Evolutionary conservation across 2,113 vertebrate genomes (phyloP), one percentile per base, ranked within the genome.

Genomic region (Varanus salvator): DNA sequence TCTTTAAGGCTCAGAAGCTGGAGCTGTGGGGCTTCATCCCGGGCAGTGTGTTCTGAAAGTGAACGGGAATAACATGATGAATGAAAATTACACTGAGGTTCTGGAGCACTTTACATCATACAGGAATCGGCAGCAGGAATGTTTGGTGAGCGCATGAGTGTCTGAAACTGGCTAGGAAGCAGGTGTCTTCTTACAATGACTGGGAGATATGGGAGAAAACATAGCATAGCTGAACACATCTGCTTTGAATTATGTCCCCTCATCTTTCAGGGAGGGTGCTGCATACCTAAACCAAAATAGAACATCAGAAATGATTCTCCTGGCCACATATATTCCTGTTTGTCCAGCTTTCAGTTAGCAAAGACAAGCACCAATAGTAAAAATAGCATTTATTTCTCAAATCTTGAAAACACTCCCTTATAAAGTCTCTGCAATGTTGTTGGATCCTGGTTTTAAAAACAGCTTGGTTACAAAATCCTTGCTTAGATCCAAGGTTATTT

Each of bases 1-100:
- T 57, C 38, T 87, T 83, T 90, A 90, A 99, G 99, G 99, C 76
- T 98, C 98, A 4, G 98, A 97, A 93, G 99, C 99, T 0, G 98
- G 97, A 8, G 97, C 96, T 0, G 97, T 96, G 0, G 99, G 99
- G 21, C 98, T 99, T 81, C 98, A 99, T 80, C 98, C 99, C 0
- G 99, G 99, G 29, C 99, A 99, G 94, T 98, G 98, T 77, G 92
- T 99, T 95, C 96, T 98, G 91, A 99, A 99, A 97, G 98, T 99
- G 88, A 99, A 98, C 17, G 99, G 99, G 68, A 98, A 96, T 96
- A 99, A 95, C 1, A 97, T 99, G 93, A 96, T 95, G 86, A 97
- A 92, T 34, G 97, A 97, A 3, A 96, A 96, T 74, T 97, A 98
- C 85, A 74, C 95, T 0, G 98, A 98, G 12, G 99, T 98, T 91